phyloP scores from a whole-genome alignment of 2,888 invertebrate genomes.

The Pseudeuparius sepicola region DNA sequence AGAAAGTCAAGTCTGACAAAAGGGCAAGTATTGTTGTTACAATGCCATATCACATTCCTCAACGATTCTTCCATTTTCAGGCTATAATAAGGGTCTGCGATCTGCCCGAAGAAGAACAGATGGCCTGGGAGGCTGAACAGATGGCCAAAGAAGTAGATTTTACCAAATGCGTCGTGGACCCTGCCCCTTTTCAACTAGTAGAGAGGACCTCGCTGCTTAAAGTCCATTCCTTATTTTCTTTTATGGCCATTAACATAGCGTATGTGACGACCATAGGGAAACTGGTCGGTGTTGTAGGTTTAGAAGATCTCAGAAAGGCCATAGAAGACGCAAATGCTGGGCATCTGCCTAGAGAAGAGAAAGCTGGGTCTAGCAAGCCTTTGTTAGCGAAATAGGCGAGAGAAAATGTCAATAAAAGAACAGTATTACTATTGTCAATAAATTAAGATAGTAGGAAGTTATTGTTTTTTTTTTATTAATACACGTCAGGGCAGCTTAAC shows the following conservation, averaged over 20 bases:
- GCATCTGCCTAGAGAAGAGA: slow-evolving; percentile 41
- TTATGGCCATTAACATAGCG: slow-evolving; percentile 95
- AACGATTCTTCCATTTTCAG: slow-evolving; percentile 31
- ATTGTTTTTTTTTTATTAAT: too few relatives aligned
- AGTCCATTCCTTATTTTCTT: slow-evolving; percentile 93
- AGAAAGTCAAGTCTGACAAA: too few relatives aligned
- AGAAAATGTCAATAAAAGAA: too few relatives aligned
- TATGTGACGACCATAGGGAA: slow-evolving; percentile 92
- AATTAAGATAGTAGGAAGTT: too few relatives aligned
- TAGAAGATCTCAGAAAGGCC: slow-evolving; percentile 85
- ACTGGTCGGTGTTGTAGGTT: slow-evolving; percentile 89
- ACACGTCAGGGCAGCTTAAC: too few relatives aligned
- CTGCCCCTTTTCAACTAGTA: slow-evolving; percentile 95
- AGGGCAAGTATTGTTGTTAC: too few relatives aligned
- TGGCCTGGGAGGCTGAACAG: slow-evolving; percentile 87
- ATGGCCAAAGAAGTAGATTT: slow-evolving; percentile 75
- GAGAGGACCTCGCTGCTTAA: slow-evolving; percentile 88
- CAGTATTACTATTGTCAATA: too few relatives aligned
- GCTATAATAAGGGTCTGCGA: slow-evolving; percentile 84
- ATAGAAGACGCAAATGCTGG: slow-evolving; percentile 86
- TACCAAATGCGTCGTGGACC: slow-evolving; percentile 76
- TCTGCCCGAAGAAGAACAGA: slow-evolving; percentile 89
- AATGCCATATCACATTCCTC: background rate
- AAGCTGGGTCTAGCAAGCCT: background rate
- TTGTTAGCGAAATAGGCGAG: slow-evolving; percentile 2